Evolutionary conservation across 2,888 invertebrate genomes (phyloP).

Genomic region (Drosophila maculinotata): DNA sequence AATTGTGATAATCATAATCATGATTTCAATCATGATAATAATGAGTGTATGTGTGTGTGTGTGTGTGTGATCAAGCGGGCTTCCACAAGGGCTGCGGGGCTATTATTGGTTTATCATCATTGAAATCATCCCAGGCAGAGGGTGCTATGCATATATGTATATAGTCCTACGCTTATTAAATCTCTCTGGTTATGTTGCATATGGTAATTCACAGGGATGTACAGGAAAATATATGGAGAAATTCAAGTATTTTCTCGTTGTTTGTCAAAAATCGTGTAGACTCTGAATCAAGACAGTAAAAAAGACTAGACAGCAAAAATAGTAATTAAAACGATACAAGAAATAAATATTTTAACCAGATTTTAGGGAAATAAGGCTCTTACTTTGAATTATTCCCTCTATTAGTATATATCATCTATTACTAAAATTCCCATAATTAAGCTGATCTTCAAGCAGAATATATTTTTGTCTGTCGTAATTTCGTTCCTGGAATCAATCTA

Average conservation of each 20-base stretch:
- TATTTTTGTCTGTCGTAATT: no score
- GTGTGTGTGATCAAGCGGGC: slow-evolving; percentile 24
- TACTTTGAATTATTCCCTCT: no score
- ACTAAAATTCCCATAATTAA: no score
- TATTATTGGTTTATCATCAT: slow-evolving; percentile 59
- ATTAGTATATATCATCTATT: no score
- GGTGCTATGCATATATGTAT: slow-evolving; percentile 11
- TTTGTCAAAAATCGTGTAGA: no score
- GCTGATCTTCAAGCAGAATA: no score
- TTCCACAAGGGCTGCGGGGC: slow-evolving; percentile 23
- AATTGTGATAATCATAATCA: slow-evolving; percentile 37
- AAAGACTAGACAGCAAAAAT: no score
- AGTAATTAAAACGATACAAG: no score
- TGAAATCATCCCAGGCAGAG: slow-evolving; percentile 15
- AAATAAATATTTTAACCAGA: no score
- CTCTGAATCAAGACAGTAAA: no score
- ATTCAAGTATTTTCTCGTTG: background rate
- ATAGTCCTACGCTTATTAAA: background rate
- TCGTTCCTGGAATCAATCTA: no score
- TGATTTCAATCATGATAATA: slow-evolving; percentile 34
- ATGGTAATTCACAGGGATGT: slow-evolving; percentile 9
- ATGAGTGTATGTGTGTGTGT: background rate
- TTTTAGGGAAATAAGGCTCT: no score
- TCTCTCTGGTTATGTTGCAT: background rate
- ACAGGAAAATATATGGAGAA: background rate